Evolutionary conservation across 2,888 invertebrate species (phyloP), one percentile per base, ranked within the genome.

Genomic region (Drosophila flavopinicola): DNA sequence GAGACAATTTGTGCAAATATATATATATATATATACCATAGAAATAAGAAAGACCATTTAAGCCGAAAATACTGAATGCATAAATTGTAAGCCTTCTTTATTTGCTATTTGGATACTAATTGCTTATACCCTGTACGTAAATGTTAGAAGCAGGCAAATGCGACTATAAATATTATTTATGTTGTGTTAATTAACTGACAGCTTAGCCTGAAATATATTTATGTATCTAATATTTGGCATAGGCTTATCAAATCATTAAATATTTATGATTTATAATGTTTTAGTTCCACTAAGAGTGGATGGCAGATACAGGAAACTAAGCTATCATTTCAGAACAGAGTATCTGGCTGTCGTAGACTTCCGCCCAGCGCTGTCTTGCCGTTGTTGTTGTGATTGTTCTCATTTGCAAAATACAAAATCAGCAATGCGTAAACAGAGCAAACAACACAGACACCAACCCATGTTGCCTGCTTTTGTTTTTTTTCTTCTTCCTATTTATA

Each of bases 351-450:
- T 6, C 15, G 4, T 2, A 0, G 11, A 24, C 5, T 24, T 1
- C 4, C 6, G 4, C 15, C 32, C 13, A 13, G 11, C 23, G 39
- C 6, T 11, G 6, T n/a, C 13, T 3, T 9, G 24, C n/a, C n/a
- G n/a, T 10, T 17, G 11, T 27, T 45, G 15, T 10, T 49, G 15
- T 49, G 47, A 52, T 51, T 52, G 39, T 70, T 65, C 37, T 49
- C 58, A 59, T 69, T 65, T 54, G 15, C 17, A 41, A 60, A 66
- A 44, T 63, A 63, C 41, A 59, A 77, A 69, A 27, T 77, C 77
- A 68, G 77, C 73, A 42, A 72, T 58, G 77, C 75, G 65, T 70
- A 66, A 53, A 30, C 65, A 69, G 54, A 60, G 47, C 52, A 42
- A 80, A 75, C 58, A 71, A 64, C 20, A 66, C 48, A 64, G 44